Evolutionary conservation across 2,888 invertebrate genomes (phyloP), one percentile per base, ranked within the genome.

Genomic region (Sminthurinus aureus): DNA sequence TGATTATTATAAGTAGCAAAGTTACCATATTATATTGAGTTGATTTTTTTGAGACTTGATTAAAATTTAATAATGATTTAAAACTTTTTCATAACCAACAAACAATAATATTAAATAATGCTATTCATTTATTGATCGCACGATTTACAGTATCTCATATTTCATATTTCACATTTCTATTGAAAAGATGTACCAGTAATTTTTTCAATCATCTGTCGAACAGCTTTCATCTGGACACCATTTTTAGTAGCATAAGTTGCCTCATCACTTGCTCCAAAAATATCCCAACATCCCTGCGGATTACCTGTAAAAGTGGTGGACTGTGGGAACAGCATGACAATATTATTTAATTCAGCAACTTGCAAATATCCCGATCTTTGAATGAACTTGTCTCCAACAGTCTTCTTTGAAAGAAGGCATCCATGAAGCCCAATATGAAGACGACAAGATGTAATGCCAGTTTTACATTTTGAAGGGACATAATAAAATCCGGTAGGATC

Each of bases 241-340:
- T 52, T 18, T 64, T 79, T 71, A 0, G 79, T 83, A 20, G 83
- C 58, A 58, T 58, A 58, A 0, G 58, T 58, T 13, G 4, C 58
- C 18, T 71, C 64, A 20, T 79, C 79, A 15, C 79, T 83, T 15
- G 58, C 58, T 22, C 64, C 79, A 74, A 79, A 79, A 26, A 66
- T 73, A 64, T 83, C 83, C 83, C 83, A 83, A 24, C 83, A 83
- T 12, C 79, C 83, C 9, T 79, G 66, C 18, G 58, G 38, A 66
- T 83, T 83, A 13, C 75, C 74, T 0, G 13, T 18, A 26, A 83
- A 83, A 9, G 79, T 79, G 50, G 50, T 74, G 0, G 83, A 83
- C 50, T 83, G 83, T 0, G 83, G 79, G 51, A 83, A 83, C 4
- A 83, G 20, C 74, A 83, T 79, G 20, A 83, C 15, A 12, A 83